These are phyloP conservation scores for Sebastes oblongus DNA, from an alignment of 2,797 vertebrate species.

Conservation along the genomic window DNA sequence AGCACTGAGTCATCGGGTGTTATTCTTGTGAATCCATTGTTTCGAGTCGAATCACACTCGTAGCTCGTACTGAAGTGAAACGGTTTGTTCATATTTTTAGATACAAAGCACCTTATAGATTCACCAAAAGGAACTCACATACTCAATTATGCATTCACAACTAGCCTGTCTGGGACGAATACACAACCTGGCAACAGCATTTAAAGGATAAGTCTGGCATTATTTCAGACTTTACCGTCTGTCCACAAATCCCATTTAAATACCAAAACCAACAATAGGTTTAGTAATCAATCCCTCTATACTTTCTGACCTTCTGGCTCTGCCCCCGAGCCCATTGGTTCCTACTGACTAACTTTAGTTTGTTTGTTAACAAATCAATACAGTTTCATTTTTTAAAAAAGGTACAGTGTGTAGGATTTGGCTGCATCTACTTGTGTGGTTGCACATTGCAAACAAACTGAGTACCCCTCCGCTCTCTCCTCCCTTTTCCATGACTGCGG, in stretches of 20 bases:
- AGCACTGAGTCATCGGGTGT: constrained; percentile 23
- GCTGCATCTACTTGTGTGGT: too few species aligned
- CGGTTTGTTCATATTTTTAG: neutral
- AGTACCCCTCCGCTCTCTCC: too few species aligned
- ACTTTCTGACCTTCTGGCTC: too few species aligned
- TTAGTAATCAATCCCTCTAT: neutral
- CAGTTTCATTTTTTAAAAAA: neutral
- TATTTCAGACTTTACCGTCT: neutral
- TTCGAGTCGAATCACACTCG: neutral
- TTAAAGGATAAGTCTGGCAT: neutral
- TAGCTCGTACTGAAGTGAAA: neutral
- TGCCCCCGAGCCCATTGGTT: neutral
- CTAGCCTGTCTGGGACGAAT: neutral
- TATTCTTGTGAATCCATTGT: constrained; percentile 31
- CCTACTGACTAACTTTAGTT: neutral
- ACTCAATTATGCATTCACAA: neutral
- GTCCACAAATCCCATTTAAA: neutral
- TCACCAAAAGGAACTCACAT: neutral
- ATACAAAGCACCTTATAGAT: neutral
- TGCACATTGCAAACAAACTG: too few species aligned
- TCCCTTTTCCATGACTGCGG: too few species aligned
- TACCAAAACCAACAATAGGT: neutral
- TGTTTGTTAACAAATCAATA: neutral
- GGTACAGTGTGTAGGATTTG: too few species aligned
- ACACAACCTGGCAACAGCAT: neutral